phyloP scores from a whole-genome alignment of 2,113 vertebrate species.

The Drymodes brunneopygia region DNA sequence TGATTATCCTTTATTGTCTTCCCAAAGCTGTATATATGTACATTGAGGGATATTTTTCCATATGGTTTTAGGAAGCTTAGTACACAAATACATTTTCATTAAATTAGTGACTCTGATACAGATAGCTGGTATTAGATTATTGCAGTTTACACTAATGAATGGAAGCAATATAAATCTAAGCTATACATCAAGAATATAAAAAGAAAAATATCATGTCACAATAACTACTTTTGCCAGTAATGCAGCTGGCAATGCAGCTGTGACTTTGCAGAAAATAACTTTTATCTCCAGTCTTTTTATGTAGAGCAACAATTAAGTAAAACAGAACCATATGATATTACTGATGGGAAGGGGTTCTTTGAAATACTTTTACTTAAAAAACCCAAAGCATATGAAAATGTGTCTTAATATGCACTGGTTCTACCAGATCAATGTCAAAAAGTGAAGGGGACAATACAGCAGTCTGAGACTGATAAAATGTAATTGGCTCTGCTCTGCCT shows the following conservation, averaged over 20 bases:
- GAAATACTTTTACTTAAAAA: constrained; percentile 23
- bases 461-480: constrained; percentile 37
- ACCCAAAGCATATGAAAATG: background rate
- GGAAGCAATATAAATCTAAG: background rate
- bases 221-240: constrained; percentile 47
- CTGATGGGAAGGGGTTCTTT: constrained; percentile 28
- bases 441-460: constrained; percentile 16
- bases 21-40: background rate
- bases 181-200: constrained; percentile 37
- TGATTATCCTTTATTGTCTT: background rate
- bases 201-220: background rate
- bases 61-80: background rate
- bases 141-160: background rate
- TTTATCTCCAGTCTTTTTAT: constrained; percentile 59
- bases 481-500: constrained; percentile 14
- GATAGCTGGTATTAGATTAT: background rate
- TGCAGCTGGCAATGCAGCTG: constrained; percentile 60
- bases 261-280: constrained; percentile 59
- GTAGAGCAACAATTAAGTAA: constrained; percentile 61
- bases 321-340: constrained; percentile 60
- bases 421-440: constrained; percentile 36
- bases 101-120: background rate
- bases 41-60: background rate
- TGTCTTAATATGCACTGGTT: constrained; percentile 2
- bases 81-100: background rate